Evolutionary conservation across 2,113 vertebrate genomes (phyloP).

Genomic region (Ochotona princeps): DNA sequence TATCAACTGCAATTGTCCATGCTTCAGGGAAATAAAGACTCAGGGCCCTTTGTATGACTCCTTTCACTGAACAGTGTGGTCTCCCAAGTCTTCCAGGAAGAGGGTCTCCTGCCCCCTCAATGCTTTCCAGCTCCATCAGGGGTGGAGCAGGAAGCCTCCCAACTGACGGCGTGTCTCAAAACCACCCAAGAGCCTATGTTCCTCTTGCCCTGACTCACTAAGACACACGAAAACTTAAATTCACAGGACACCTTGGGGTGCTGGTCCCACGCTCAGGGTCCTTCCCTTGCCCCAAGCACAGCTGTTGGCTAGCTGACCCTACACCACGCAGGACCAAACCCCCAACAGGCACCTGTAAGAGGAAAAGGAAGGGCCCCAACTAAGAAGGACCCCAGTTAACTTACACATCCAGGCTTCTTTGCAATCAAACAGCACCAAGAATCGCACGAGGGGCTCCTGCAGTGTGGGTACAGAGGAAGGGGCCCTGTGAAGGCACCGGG

Average conservation of each 20-base stretch:
- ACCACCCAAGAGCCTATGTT: background rate
- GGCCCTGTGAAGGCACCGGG: background rate
- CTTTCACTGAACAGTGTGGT: background rate
- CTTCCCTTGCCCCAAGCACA: background rate
- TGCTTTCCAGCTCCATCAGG: background rate
- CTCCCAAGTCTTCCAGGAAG: background rate
- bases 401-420: background rate
- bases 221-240: background rate
- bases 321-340: background rate
- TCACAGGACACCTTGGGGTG: too few species aligned
- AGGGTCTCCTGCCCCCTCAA: background rate
- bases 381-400: background rate
- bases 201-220: background rate
- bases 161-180: background rate
- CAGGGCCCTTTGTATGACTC: too few species aligned
- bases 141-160: background rate
- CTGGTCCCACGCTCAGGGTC: background rate
- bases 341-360: background rate
- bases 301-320: background rate
- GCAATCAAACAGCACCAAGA: constrained; percentile 3
- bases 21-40: background rate
- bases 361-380: background rate
- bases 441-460: background rate
- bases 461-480: background rate
- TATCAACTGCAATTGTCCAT: background rate